A percentile compares a stretch with the other conserved stretches of the same genome.
These are phyloP conservation scores for Colletes latitarsis DNA, from an alignment of 1,140 invertebrate species.

Conservation along the genomic window DNA sequence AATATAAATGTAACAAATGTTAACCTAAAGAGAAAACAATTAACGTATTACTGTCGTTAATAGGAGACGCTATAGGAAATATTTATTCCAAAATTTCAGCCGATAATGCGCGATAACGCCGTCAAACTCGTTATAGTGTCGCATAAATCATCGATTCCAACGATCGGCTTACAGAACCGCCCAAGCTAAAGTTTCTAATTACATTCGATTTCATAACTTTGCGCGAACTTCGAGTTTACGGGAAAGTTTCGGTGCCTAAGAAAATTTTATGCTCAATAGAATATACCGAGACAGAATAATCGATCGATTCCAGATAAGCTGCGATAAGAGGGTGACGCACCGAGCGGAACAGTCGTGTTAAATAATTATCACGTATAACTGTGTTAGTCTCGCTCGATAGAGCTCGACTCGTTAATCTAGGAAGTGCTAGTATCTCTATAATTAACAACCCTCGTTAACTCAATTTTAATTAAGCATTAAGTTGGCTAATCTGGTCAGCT, in stretches of 20 bases:
- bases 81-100: not conserved
- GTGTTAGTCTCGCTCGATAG: not conserved
- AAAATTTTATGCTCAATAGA: slow-evolving; percentile 29
- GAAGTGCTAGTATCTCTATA: slow-evolving; percentile 13
- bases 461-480: slow-evolving; percentile 39
- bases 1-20: too few relatives aligned
- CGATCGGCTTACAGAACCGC: not conserved
- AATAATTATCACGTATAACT: slow-evolving; percentile 45
- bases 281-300: slow-evolving; percentile 14
- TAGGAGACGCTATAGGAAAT: not conserved
- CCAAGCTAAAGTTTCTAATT: slow-evolving; percentile 5
- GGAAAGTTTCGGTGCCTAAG: not conserved
- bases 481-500: slow-evolving; percentile 21
- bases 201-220: not conserved
- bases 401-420: slow-evolving; percentile 3
- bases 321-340: slow-evolving; percentile 1
- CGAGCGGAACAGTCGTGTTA: slow-evolving; percentile 26
- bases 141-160: slow-evolving; percentile 9
- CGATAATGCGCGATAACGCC: not conserved
- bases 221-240: not conserved
- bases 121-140: not conserved
- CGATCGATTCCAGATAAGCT: slow-evolving; percentile 32
- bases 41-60: not conserved
- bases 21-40: not conserved
- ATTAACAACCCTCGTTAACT: slow-evolving; percentile 46